Evolutionary conservation across 2,888 invertebrate species (phyloP).

Genomic region (Apomyelois bistriatella): DNA sequence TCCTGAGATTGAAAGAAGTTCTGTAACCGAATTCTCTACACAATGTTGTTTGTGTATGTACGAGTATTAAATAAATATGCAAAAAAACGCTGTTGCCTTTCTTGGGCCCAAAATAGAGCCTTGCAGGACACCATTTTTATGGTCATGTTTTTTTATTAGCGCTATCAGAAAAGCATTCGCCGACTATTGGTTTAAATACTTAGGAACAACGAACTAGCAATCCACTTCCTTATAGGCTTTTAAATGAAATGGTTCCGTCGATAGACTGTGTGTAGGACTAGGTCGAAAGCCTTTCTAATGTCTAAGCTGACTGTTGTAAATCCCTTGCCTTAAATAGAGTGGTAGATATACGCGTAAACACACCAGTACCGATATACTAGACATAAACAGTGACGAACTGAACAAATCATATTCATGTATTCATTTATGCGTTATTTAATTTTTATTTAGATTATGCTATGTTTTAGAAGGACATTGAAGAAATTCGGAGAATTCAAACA

Average conservation of each 20-base stretch:
- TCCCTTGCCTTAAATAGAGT: not conserved
- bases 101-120: not conserved
- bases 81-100: no score
- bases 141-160: no score
- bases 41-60: no score
- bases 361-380: not conserved
- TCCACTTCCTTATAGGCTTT: not conserved
- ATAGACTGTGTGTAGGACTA: not conserved
- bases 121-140: not conserved
- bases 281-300: not conserved
- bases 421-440: slow-evolving; percentile 1
- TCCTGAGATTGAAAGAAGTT: no score
- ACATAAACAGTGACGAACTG: not conserved
- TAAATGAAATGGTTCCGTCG: not conserved
- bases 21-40: no score
- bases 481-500: not conserved
- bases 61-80: no score
- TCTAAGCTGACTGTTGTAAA: not conserved
- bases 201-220: no score
- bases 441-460: slow-evolving; percentile 6
- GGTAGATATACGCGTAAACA: not conserved
- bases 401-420: slow-evolving; percentile 5
- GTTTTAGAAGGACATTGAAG: no score
- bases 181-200: no score
- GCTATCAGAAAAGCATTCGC: no score